phyloP scores from a whole-genome alignment of 2,888 invertebrate genomes.

The Sussaba pulchella region DNA sequence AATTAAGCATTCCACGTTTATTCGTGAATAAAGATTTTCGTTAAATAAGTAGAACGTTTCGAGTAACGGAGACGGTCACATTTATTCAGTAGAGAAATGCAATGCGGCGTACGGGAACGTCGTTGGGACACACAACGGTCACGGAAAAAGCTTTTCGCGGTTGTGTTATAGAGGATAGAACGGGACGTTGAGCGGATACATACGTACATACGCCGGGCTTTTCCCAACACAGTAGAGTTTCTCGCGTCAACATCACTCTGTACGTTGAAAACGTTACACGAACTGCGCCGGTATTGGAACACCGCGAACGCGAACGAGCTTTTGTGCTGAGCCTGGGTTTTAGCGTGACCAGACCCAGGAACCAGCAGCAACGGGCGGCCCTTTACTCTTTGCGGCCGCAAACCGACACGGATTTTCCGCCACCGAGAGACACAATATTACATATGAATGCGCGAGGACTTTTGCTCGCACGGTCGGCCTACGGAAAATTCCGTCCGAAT shows the following conservation, averaged over 20 bases:
- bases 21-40: not conserved
- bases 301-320: slow-evolving; percentile 50
- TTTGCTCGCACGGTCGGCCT: too few relatives aligned
- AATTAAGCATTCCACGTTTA: too few relatives aligned
- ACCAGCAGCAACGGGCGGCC: too few relatives aligned
- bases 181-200: too few relatives aligned
- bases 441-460: not conserved
- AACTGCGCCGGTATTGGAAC: slow-evolving; percentile 16
- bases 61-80: slow-evolving; percentile 10
- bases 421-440: slow-evolving; percentile 6
- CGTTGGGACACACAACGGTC: slow-evolving; percentile 22
- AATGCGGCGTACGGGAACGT: slow-evolving; percentile 3
- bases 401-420: not conserved
- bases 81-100: slow-evolving; percentile 12
- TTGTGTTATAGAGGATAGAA: slow-evolving; percentile 30
- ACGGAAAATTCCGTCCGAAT: too few relatives aligned
- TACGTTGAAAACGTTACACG: slow-evolving; percentile 47
- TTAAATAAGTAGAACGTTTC: not conserved
- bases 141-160: slow-evolving; percentile 51
- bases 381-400: slow-evolving; percentile 37
- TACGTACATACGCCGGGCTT: slow-evolving; percentile 23
- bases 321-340: slow-evolving; percentile 26
- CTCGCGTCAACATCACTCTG: slow-evolving; percentile 53
- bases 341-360: not conserved
- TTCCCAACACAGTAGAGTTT: slow-evolving; percentile 46